These are phyloP conservation scores for Polyodon spathula DNA, from an alignment of 2,113 vertebrate species.

Conservation along the genomic window DNA sequence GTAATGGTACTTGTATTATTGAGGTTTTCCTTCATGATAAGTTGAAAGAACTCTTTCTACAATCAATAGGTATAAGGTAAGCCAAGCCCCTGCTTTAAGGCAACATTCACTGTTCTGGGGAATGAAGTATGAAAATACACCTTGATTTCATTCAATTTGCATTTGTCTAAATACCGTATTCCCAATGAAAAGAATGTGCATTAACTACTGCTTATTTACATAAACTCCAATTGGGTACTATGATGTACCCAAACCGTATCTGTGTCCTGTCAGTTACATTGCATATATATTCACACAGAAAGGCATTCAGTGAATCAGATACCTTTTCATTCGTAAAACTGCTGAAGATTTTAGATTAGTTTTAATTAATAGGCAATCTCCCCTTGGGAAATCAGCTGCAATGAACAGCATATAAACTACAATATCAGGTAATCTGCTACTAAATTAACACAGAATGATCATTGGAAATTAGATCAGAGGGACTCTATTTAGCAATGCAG, in stretches of 20 bases:
- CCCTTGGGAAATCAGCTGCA: slow-evolving; percentile 23
- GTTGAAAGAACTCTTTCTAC: too few species aligned
- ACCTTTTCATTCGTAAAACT: not conserved
- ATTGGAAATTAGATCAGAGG: slow-evolving; percentile 13
- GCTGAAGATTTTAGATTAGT: slow-evolving; percentile 9
- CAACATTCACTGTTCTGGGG: not conserved
- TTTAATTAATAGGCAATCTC: slow-evolving; percentile 5
- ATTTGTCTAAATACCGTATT: too few species aligned
- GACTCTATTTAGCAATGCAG: not conserved
- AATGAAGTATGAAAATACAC: too few species aligned
- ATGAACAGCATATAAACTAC: slow-evolving; percentile 14
- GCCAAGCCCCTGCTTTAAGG: slow-evolving; percentile 5
- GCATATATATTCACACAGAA: too few species aligned
- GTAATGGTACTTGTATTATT: too few species aligned
- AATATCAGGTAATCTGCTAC: not conserved
- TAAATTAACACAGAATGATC: slow-evolving; percentile 14
- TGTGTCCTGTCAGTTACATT: too few species aligned
- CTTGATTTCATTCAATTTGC: too few species aligned
- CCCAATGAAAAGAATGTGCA: too few species aligned
- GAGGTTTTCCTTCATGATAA: too few species aligned
- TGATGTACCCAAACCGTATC: too few species aligned
- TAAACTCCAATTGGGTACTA: too few species aligned
- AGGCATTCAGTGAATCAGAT: not conserved
- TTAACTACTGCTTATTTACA: too few species aligned
- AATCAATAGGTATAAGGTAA: not conserved